phyloP scores from a whole-genome alignment of 2,113 vertebrate genomes.

The Corydoras sp. region DNA sequence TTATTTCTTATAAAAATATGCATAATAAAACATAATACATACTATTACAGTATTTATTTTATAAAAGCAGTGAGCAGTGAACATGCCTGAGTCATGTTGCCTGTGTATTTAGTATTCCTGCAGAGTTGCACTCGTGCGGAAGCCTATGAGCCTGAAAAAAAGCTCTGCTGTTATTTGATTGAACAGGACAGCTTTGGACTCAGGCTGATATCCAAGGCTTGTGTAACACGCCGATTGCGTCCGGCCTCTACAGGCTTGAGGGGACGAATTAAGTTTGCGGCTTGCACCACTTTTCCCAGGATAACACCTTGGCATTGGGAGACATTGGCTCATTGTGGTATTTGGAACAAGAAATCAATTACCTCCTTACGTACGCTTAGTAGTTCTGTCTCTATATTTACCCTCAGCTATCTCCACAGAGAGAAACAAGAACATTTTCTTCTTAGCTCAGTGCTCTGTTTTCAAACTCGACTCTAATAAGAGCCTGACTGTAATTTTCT shows the following conservation, averaged over 20 bases:
- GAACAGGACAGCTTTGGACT: background rate
- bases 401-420: slow-evolving; percentile 1
- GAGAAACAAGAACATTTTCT: background rate
- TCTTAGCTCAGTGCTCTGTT: background rate
- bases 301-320: slow-evolving; percentile 8
- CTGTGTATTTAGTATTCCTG: background rate
- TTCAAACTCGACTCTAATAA: background rate
- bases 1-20: no score
- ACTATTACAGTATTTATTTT: no score
- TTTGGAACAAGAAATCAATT: slow-evolving; percentile 26
- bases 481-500: background rate
- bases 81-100: no score
- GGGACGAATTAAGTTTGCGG: background rate
- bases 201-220: slow-evolving; percentile 6
- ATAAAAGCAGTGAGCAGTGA: no score
- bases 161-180: slow-evolving; percentile 6
- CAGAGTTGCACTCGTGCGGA: background rate
- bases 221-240: slow-evolving; percentile 17
- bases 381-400: slow-evolving; percentile 15
- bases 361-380: slow-evolving; percentile 27
- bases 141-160: slow-evolving; percentile 8
- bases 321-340: slow-evolving; percentile 12
- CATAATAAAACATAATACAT: no score
- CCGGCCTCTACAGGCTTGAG: background rate
- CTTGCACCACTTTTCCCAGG: background rate